Base-by-base conservation (phyloP, 2,113 vertebrate species). In the Hiodon tergisus region DNA sequence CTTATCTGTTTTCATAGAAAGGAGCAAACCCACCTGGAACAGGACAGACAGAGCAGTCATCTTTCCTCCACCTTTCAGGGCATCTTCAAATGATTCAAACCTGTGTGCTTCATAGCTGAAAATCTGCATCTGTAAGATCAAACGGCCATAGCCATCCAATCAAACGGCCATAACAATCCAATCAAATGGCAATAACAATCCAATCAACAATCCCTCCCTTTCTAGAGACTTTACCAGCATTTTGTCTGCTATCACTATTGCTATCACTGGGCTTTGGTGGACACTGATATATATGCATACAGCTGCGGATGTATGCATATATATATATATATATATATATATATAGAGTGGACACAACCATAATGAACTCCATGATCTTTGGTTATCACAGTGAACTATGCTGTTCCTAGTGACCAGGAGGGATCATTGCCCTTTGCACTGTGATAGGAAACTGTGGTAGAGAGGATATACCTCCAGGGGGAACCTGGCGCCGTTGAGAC, bases 401-500 rank as follows among this genome's bases (percentile, higher is more conserved):
- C 51, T 10, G n/a, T 46, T 46, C 54, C 52, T 31, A 57, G 61
- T 17, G 61, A 63, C 13, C 16, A 59, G 7, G 14, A 14, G 58
- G 9, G 58, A 11, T 59, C 58, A 9, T 9, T 59, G 58, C 9
- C 9, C 9, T 3, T 3, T 59, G 16, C 31, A 14, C 57, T 59
- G 58, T 31, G 31, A 11, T 4, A 5, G 69, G 2, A 3, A 58
- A 46, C 16, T 71, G 50, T 13, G 10, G 61, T 31, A 14, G 13
- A n/a, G 48, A 13, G n/a, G 4, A 6, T 2, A 48, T 90, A 98
- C 96, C 94, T 99, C 97, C 76, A 99, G 91, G 53, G 96, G 96
- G 84, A 93, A 98, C 82, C 94, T 96, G 84, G 91, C 91, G 75
- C 96, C 95, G 78, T 95, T 94, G 78, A 99, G 90, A 78, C 95